phyloP scores from a whole-genome alignment of 2,797 vertebrate genomes.

The Spinus olivaceus region DNA sequence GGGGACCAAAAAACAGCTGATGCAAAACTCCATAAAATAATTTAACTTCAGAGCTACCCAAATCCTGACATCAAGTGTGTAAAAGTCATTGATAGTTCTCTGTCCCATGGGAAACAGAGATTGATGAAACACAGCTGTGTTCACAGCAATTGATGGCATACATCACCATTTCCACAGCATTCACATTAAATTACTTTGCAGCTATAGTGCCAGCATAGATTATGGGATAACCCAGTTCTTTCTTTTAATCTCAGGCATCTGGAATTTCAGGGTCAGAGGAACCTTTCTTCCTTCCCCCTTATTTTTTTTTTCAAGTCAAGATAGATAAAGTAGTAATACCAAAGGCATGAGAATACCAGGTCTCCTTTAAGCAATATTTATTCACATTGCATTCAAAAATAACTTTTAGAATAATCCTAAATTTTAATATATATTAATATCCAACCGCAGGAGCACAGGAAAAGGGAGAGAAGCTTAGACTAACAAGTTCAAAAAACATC shows the following conservation, averaged over 20 bases:
- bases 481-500: constrained; percentile 22
- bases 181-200: constrained; percentile 63
- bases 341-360: constrained; percentile 5
- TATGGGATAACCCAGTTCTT: constrained; percentile 34
- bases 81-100: constrained; percentile 35
- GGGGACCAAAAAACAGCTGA: neutral
- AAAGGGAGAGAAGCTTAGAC: neutral
- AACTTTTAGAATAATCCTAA: neutral
- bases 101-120: constrained; percentile 37
- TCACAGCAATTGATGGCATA: constrained; percentile 43
- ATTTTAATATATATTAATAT: constrained; percentile 33
- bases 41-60: constrained; percentile 19
- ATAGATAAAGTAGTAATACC: neutral
- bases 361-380: constrained; percentile 10
- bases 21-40: constrained; percentile 15
- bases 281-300: neutral
- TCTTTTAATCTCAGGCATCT: constrained; percentile 39
- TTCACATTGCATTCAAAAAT: constrained; percentile 2
- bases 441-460: neutral
- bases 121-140: constrained; percentile 63
- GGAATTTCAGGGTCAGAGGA: constrained; percentile 37
- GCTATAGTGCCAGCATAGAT: constrained; percentile 51
- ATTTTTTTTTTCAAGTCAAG: neutral
- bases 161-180: constrained; percentile 47
- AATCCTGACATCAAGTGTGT: constrained; percentile 17